Percentiles rank a stretch among this genome's conserved stretches.
Evolutionary conservation across 1,140 invertebrate species (phyloP).

Genomic region (fruit fly (Drosophila melanogaster)): Release_6_plus_ISO1_MT NT_033779.5:14969501-14970000

Average conservation of each 20-base stretch:
- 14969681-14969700: constrained; percentile 6
- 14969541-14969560: constrained; percentile 83
- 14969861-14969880: constrained; percentile 2
- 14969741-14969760: constrained; percentile 18
- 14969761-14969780: background rate
- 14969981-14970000: constrained; percentile 16
- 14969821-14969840: constrained; percentile 61
- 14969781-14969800: constrained; percentile 62
- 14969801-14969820: constrained; percentile 61
- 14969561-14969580: constrained; percentile 79
- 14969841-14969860: background rate
- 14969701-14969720: constrained; percentile 31
- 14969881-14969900: constrained; percentile 56
- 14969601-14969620: constrained; percentile 74
- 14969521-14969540: constrained; percentile 17
- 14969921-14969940: constrained; percentile 15
- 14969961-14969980: constrained; percentile 51
- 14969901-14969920: constrained; percentile 67
- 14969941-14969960: constrained; percentile 72
- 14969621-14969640: constrained; percentile 76
- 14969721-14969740: constrained; percentile 20
- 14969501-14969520: constrained; percentile 1
- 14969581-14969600: constrained; percentile 72
- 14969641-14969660: constrained; percentile 27
- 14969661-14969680: constrained; percentile 18